Base-by-base conservation (phyloP, 2,797 vertebrate genomes). In the Otolemur crassicaudatus region DNA sequence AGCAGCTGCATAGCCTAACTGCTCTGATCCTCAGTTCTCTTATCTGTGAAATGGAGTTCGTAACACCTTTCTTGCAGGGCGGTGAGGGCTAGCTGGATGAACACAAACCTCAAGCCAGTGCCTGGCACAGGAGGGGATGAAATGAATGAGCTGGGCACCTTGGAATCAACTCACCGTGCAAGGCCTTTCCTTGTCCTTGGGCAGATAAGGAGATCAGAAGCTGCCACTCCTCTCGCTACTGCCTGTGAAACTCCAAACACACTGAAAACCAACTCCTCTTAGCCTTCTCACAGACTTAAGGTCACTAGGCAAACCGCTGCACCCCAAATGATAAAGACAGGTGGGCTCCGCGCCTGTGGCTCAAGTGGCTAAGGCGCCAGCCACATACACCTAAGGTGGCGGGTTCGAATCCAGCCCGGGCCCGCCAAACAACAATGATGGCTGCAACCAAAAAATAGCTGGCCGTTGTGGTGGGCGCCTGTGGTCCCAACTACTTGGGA, bases 141-240 rank as follows among this genome's bases (percentile, higher is more conserved):
- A 4, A 0, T 43, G 20, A 17, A 29, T 11, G 16, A 23, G 13
- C 40, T 0, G 19, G 46, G 60, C 25, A 11, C 65, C 7, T 0
- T 0, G n/a, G 40, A 10, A 46, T 37, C 65, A 37, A 34, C 14
- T 2, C 34, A 3, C 0, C 9, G 0, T 1, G 5, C 2, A 0
- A 5, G 40, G 27, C 29, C 37, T 79, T 65, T 20, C 72, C 27
- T 12, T 4, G 1, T 0, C 12, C 19, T 0, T 0, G 1, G 5
- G 2, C 16, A 0, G 11, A 20, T 40, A 29, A 27, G 27, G 53
- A 1, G 69, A 7, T 2, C 0, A 5, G 86, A 34, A 60, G 40
- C 56, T 7, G 4, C 5, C 37, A 70, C 43, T 86, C 63, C 23
- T 7, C 43, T 10, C 16, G 49, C 53, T 27, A 49, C 11, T 3